A percentile compares a stretch with the other conserved stretches of the same genome.
These are phyloP conservation scores for Cyphomyrus plagiostoma DNA, from an alignment of 2,113 vertebrate genomes.

Conservation along the genomic window DNA sequence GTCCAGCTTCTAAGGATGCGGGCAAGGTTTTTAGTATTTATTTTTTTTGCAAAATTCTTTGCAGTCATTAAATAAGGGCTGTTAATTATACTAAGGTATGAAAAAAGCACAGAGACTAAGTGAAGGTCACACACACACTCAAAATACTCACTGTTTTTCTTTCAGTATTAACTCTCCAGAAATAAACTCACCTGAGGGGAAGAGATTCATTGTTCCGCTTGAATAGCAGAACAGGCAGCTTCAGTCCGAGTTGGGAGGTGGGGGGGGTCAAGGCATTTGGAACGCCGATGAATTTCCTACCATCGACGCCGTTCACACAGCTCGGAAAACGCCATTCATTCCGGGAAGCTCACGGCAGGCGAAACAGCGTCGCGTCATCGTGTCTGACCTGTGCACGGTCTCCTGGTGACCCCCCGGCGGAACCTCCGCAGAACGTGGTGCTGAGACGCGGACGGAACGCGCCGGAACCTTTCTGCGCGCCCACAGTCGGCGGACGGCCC, in stretches of 20 bases:
- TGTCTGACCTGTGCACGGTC: constrained; percentile 28
- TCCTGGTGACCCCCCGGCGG: constrained; percentile 41
- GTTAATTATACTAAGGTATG: neutral
- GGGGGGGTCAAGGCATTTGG: neutral
- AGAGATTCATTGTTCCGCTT: constrained; percentile 31
- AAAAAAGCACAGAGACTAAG: neutral
- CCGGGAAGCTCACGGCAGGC: neutral
- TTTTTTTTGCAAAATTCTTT: neutral
- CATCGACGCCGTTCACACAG: neutral
- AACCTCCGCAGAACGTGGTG: constrained; percentile 28
- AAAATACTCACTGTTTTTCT: neutral
- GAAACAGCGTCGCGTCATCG: constrained; percentile 17
- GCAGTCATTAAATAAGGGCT: neutral
- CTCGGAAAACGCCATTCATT: neutral
- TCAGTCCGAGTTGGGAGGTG: neutral
- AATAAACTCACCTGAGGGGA: constrained; percentile 53
- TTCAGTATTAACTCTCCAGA: neutral
- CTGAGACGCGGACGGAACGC: constrained; percentile 30
- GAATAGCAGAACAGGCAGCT: constrained; percentile 39
- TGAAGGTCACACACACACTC: neutral
- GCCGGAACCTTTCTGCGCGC: constrained; percentile 17
- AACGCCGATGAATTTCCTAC: neutral
- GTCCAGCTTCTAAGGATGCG: neutral
- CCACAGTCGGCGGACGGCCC: constrained; percentile 20
- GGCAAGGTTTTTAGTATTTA: neutral